Conservation (phyloP, 2,113 vertebrate species). For the Megalops atlanticus region DNA sequence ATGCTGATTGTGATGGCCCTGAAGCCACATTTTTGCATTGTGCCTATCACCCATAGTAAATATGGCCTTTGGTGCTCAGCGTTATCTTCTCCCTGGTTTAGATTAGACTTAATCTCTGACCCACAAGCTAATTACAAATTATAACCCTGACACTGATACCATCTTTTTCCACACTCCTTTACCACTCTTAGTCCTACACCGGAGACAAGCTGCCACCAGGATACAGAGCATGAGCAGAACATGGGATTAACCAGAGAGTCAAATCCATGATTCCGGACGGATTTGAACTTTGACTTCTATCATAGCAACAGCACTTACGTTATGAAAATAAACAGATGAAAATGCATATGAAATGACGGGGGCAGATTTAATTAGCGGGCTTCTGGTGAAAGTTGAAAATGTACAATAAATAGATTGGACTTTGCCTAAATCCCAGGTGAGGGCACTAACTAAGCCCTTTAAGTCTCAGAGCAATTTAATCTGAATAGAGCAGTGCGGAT, state of each 20-base stretch:
- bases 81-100: not conserved
- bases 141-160: constrained; percentile 38
- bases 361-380: constrained; percentile 68
- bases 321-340: constrained; percentile 1
- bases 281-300: constrained; percentile 6
- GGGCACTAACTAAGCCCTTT: constrained; percentile 56
- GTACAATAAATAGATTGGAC: constrained; percentile 64
- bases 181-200: constrained; percentile 28
- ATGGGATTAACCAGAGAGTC: not conserved
- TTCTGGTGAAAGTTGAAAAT: constrained; percentile 66
- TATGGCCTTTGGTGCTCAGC: constrained; percentile 19
- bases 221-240: not conserved
- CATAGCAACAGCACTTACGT: not conserved
- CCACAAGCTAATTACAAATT: constrained; percentile 40
- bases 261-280: not conserved
- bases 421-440: constrained; percentile 67
- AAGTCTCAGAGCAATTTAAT: constrained; percentile 76
- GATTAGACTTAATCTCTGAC: constrained; percentile 39
- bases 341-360: not conserved
- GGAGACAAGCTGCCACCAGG: constrained; percentile 31
- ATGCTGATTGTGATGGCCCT: not conserved
- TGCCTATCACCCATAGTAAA: constrained; percentile 18
- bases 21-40: not conserved
- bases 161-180: constrained; percentile 25
- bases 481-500: constrained; percentile 58